A percentile compares a stretch with the other conserved stretches of the same genome.
Conservation (phyloP, 2,888 invertebrate genomes). For the Ellobium chinense region DNA sequence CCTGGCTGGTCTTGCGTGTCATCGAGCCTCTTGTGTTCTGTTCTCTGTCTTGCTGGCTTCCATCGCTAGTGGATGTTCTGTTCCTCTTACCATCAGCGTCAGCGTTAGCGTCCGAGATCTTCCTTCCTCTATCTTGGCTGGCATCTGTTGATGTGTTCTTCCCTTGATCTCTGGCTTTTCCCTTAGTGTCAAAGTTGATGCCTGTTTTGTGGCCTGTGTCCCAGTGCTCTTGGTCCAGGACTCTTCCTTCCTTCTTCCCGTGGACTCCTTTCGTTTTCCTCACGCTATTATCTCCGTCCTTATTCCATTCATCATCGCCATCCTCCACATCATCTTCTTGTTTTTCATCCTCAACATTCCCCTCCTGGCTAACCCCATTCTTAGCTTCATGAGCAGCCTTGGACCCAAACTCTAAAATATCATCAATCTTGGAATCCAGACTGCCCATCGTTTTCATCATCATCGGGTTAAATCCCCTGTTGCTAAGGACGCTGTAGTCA, state of each 20-base stretch:
- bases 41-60: background rate
- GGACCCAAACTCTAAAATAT: conserved; percentile 71
- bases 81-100: background rate
- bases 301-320: background rate
- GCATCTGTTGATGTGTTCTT: too few species aligned
- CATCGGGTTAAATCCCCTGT: conserved; percentile 53
- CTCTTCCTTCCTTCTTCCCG: background rate
- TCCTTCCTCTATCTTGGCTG: too few species aligned
- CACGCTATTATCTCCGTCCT: background rate
- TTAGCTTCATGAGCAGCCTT: conserved; percentile 25
- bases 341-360: conserved; percentile 34
- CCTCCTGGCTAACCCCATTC: conserved; percentile 18
- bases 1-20: too few species aligned
- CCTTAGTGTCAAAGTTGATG: too few species aligned
- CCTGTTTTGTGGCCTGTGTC: conserved; percentile 27
- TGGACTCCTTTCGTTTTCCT: background rate
- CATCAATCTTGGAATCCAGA: conserved; percentile 77
- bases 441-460: conserved; percentile 70
- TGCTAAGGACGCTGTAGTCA: conserved; percentile 60
- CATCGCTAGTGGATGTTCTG: background rate
- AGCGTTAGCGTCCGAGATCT: background rate
- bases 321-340: conserved; percentile 6
- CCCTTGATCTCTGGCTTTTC: background rate
- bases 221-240: conserved; percentile 29
- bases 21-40: too few species aligned